Evolutionary conservation across 2,797 vertebrate species (phyloP).

Genomic region (Acanthurus leucopareius): DNA sequence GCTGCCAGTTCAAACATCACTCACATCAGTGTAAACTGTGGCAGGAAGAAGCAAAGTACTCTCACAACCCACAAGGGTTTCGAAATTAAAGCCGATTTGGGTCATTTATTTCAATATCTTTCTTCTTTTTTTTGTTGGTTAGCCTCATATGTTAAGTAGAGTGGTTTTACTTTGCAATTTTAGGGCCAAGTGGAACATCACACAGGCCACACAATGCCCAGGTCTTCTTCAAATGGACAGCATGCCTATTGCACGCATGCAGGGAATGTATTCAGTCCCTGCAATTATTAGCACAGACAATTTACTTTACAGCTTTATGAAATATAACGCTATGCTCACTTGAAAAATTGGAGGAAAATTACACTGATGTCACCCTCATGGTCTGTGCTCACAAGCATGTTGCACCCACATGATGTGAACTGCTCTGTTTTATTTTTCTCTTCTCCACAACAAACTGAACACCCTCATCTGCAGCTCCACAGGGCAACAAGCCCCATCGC

Average conservation of each 20-base stretch:
- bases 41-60: no score
- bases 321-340: not conserved
- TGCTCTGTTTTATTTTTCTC: conserved; percentile 66
- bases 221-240: no score
- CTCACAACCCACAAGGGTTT: no score
- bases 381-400: conserved; percentile 55
- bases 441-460: conserved; percentile 66
- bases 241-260: not conserved
- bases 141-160: no score
- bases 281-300: not conserved
- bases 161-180: no score
- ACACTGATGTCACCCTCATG: conserved; percentile 53
- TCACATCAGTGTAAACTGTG: no score
- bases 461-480: conserved; percentile 62
- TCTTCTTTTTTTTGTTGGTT: no score
- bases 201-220: no score
- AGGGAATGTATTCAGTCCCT: conserved; percentile 2
- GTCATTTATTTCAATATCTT: no score
- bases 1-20: no score
- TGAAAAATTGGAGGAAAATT: conserved; percentile 10
- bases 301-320: not conserved
- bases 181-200: no score
- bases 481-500: conserved; percentile 76
- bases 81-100: no score
- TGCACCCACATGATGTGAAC: conserved; percentile 69